Conservation (phyloP, 2,888 invertebrate genomes). For the Myopa tessellatipennis region DNA sequence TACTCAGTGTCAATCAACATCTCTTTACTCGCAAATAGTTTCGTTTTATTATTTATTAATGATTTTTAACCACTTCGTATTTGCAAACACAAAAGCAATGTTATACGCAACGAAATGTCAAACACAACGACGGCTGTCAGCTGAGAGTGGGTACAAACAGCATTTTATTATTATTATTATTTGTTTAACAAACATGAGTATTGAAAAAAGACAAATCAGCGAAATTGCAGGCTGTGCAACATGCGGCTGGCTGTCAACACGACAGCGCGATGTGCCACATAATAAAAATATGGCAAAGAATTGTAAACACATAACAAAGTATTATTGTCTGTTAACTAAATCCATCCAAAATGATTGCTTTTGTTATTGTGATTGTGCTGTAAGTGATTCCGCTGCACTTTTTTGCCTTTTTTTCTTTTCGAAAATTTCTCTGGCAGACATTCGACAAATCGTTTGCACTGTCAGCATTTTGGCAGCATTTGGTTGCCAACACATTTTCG, state of each 20-base stretch:
- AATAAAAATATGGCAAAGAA: background rate
- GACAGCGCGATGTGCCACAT: background rate
- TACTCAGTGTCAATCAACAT: background rate
- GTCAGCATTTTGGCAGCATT: constrained; percentile 18
- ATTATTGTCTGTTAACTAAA: background rate
- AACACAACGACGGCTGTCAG: constrained; percentile 21
- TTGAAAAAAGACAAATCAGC: background rate
- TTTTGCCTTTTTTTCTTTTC: background rate
- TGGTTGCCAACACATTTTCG: constrained; percentile 20
- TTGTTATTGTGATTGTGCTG: too few relatives aligned
- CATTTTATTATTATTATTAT: background rate
- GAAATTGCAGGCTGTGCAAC: background rate
- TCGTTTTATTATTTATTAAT: background rate
- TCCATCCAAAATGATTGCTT: background rate
- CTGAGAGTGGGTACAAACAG: background rate
- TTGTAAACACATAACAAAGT: too few relatives aligned
- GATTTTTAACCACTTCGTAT: background rate
- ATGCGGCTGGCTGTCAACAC: constrained; percentile 10
- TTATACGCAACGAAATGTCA: background rate
- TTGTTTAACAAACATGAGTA: background rate
- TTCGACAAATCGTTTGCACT: constrained; percentile 24
- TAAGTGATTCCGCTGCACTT: too few relatives aligned
- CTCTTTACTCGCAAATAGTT: background rate
- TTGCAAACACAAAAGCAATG: too few relatives aligned
- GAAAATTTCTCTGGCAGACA: constrained; percentile 8